Base-by-base conservation (phyloP, 2,113 vertebrate species). In the Erpornis zantholeuca region DNA sequence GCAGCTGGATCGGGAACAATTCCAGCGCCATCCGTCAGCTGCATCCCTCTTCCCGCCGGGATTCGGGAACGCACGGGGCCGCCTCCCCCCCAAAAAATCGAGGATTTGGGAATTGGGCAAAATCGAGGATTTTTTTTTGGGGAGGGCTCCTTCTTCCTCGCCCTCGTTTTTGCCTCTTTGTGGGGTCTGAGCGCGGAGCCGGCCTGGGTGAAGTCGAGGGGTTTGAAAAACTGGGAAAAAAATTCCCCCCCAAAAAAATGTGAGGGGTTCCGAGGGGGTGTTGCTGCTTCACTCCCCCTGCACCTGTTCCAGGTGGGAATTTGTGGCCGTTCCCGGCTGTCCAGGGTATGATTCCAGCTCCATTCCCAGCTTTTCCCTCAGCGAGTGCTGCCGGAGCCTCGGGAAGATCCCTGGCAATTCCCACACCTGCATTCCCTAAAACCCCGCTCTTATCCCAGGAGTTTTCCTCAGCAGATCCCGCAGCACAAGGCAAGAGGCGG, bases 11-110 rank as follows among this genome's bases (percentile, higher is more conserved):
- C 27, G 31, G 77, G 90, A 85, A 66, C 22, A 65, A 40, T 50
- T n/a, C 89, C 94, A 61, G 50, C 42, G 49, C 9, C 77, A 5
- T 86, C 95, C 77, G 15, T 93, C 95, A 88, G 93, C 90, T 95
- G 95, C 93, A 63, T 33, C 90, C 86, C 53, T 36, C 83, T 50
- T 36, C 81, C 44, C 0, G 53, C 59, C 2, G 2, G 79, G 70
- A 91, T 57, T 12, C 36, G 23, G 70, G 44, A 76, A 10, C 2
- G 1, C 16, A 1, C 0, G 15, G 69, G n/a, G n/a, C 40, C 4
- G 15, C 36, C 22, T 5, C 70, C 24, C 0, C 23, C n/a, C n/a
- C n/a, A n/a, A n/a, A 47, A 68, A 59, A 31, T 29, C 0, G 23
- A 19, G 28, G 38, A 12, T 38, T 38, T 38, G n/a, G n/a, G n/a